A percentile compares a stretch with the other conserved stretches of the same genome.
Evolutionary conservation across 2,113 vertebrate genomes (phyloP).

Genomic region (Neodontobutis hainanensis): DNA sequence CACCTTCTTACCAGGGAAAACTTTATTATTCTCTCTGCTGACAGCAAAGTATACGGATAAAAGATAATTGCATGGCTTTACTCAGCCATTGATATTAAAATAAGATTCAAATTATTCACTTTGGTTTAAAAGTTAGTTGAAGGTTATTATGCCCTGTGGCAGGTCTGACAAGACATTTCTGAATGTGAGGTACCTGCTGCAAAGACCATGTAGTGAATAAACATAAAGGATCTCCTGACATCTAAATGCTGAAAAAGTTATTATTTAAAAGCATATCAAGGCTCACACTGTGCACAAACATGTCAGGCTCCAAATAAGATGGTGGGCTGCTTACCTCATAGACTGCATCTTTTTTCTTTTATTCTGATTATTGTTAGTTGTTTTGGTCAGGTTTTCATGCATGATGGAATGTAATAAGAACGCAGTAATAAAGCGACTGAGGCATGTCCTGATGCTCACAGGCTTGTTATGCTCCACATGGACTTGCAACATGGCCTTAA

Average conservation of each 20-base stretch:
- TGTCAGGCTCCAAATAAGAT: slow-evolving; percentile 72
- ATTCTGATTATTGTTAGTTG: slow-evolving; percentile 54
- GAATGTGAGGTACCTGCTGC: slow-evolving; percentile 84
- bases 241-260: slow-evolving; percentile 86
- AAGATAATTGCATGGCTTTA: slow-evolving; percentile 99
- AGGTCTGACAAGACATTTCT: slow-evolving; percentile 84
- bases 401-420: slow-evolving; percentile 62
- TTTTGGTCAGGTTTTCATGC: slow-evolving; percentile 52
- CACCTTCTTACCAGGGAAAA: slow-evolving; percentile 84
- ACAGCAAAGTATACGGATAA: slow-evolving; percentile 92
- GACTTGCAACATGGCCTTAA: slow-evolving; percentile 72
- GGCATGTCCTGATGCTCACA: slow-evolving; percentile 60
- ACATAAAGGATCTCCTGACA: slow-evolving; percentile 82
- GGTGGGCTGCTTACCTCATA: slow-evolving; percentile 59
- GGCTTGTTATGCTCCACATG: slow-evolving; percentile 71
- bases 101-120: slow-evolving; percentile 91
- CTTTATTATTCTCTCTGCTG: slow-evolving; percentile 91
- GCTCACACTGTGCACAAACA: slow-evolving; percentile 70
- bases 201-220: slow-evolving; percentile 82
- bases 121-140: slow-evolving; percentile 96
- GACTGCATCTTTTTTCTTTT: slow-evolving; percentile 46
- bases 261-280: slow-evolving; percentile 92
- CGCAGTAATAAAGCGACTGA: slow-evolving; percentile 66
- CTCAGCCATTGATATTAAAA: slow-evolving; percentile 96
- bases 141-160: slow-evolving; percentile 89